Conservation (phyloP, 2,888 invertebrate species). For the Cheilosia urbana region DNA sequence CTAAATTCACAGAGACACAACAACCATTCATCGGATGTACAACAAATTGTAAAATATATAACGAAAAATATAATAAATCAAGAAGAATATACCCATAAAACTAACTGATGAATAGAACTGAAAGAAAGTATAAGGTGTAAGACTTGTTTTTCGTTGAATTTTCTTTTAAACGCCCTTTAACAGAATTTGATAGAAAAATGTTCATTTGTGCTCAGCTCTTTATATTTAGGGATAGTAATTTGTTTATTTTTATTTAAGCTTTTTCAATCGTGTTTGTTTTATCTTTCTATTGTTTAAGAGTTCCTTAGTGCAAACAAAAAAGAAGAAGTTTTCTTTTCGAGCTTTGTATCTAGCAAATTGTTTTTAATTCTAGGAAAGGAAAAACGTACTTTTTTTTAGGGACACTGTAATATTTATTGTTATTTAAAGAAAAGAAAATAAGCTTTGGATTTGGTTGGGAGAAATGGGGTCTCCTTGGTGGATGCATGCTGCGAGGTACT, state of each 20-base stretch:
- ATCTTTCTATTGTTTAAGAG: conserved; percentile 45
- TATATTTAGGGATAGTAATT: conserved; percentile 10
- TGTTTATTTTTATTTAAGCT: conserved; percentile 40
- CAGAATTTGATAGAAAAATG: background rate
- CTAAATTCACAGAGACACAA: background rate
- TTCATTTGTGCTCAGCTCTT: conserved; percentile 44
- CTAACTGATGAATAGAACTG: conserved; percentile 59
- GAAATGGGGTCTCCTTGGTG: background rate
- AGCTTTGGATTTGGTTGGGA: conserved; percentile 28
- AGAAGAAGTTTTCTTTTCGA: conserved; percentile 26
- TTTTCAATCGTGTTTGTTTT: conserved; percentile 36
- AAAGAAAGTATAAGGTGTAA: conserved; percentile 42
- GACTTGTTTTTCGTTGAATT: conserved; percentile 20
- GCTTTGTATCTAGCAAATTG: conserved; percentile 75
- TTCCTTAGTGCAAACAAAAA: conserved; percentile 66
- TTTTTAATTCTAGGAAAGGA: conserved; percentile 64
- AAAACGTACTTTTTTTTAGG: conserved; percentile 40
- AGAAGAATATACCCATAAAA: conserved; percentile 6
- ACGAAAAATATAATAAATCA: conserved; percentile 68
- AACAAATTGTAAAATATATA: conserved; percentile 45
- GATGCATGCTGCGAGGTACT: no score
- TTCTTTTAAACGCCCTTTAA: background rate
- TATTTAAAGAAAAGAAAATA: conserved; percentile 38
- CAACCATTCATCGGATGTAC: conserved; percentile 29
- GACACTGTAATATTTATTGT: conserved; percentile 59